phyloP scores from a whole-genome alignment of 2,113 vertebrate species.

The Phyllostomus discolor region DNA sequence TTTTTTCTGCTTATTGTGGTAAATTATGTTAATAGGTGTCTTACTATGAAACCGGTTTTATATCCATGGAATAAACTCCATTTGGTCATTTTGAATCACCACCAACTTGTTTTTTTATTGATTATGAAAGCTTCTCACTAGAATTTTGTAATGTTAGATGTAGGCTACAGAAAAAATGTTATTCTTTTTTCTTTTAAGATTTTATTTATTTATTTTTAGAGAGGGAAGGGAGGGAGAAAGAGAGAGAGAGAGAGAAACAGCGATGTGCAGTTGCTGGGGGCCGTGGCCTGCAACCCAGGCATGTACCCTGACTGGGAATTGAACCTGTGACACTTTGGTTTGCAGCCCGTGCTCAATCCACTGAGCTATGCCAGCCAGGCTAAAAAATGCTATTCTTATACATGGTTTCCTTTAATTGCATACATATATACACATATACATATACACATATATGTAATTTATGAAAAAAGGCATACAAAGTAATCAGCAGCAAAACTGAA shows the following conservation, averaged over 20 bases:
- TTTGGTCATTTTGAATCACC: neutral
- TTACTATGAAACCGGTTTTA: neutral
- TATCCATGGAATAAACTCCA: neutral
- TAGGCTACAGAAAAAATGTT: neutral
- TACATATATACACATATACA: neutral
- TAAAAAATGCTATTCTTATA: neutral
- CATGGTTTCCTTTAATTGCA: neutral
- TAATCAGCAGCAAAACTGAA: neutral
- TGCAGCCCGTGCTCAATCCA: too few species aligned
- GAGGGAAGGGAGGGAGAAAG: too few species aligned
- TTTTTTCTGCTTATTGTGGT: neutral
- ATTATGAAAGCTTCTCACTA: neutral
- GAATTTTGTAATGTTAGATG: conserved; percentile 17
- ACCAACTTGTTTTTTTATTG: neutral
- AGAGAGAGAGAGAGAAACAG: too few species aligned
- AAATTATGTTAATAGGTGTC: neutral
- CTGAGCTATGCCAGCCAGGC: too few species aligned
- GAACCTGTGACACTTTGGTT: too few species aligned
- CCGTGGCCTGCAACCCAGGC: too few species aligned
- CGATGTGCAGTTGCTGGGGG: too few species aligned
- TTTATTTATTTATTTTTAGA: too few species aligned
- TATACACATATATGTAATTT: neutral
- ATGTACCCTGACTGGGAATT: too few species aligned
- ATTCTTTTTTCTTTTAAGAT: neutral
- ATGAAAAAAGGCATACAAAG: neutral